Evolutionary conservation across 2,888 invertebrate species (phyloP), one percentile per base, ranked within the genome.

Genomic region (Chromoteleia sp.): DNA sequence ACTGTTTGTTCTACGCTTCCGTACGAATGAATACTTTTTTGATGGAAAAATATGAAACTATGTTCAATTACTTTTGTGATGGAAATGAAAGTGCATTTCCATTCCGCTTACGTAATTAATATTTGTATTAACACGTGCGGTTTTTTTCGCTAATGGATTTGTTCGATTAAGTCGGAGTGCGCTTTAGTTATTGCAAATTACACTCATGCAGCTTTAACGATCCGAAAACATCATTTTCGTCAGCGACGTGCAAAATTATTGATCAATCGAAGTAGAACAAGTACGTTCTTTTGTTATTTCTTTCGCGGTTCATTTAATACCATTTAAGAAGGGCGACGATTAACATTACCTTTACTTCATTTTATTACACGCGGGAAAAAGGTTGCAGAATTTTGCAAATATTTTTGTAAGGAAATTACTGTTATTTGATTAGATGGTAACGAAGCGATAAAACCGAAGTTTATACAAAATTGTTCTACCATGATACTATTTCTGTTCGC

Each of bases 51-150:
- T 48, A 36, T 48, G 6, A 48, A 63, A 63, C 36, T 33, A 10
- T 15, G 61, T 61, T 63, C 63, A 48, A 48, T 63, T 45, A 63
- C 33, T 48, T 45, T 19, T 33, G 21, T 21, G 48, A 50, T 36
- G 39, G 25, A 50, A 65, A 65, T 65, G 48, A 48, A 63, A 63
- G 19, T 17, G 33, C 21, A 59, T 43, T 59, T 43, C 43, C 43
- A 59, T 59, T 43, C 10, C 29, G 43, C 12, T 48, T 48, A 48
- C 48, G 48, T 54, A 54, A 54, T 54, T 58, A 58, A 58, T 58
- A 58, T 61, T 43, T 61, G 41, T 41, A 21, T 61, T 61, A 25
- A 25, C 21, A 12, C 8, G 39, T 17, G 25, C 17, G 14, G 12
- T 17, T 58, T 25, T 43, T 61, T 54, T 52, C 25, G n/a, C 36